These are phyloP conservation scores for Podarcis siculus DNA, from an alignment of 2,797 vertebrate species.

Conservation along the genomic window DNA sequence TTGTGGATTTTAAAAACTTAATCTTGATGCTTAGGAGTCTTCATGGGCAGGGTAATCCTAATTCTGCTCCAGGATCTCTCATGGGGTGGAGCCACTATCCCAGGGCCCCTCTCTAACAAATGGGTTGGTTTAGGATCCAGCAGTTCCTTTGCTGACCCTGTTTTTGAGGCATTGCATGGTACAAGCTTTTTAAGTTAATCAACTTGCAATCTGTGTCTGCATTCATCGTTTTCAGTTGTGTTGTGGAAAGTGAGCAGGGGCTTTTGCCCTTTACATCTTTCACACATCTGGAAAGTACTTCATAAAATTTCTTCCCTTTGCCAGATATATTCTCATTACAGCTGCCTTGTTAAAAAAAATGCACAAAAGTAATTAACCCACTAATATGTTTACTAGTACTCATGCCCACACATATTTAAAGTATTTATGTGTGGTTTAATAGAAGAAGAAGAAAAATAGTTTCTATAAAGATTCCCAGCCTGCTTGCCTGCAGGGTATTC, in stretches of 20 bases:
- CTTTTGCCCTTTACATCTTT: background rate
- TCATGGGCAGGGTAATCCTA: background rate
- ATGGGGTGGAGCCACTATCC: too few relatives aligned
- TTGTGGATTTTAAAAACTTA: background rate
- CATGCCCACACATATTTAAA: background rate
- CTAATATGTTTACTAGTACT: background rate
- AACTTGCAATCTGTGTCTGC: background rate
- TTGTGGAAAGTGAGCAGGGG: background rate
- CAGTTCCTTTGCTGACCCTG: too few relatives aligned
- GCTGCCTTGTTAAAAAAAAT: background rate
- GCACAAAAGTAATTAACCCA: background rate
- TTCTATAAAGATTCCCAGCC: background rate
- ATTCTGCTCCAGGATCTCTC: too few relatives aligned
- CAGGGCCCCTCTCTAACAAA: too few relatives aligned
- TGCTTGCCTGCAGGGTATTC: background rate
- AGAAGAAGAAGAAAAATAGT: background rate
- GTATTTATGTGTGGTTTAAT: conserved; percentile 11
- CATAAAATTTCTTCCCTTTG: background rate
- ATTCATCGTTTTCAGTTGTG: background rate
- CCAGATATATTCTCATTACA: background rate
- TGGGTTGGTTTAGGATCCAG: too few relatives aligned
- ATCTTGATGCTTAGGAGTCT: background rate
- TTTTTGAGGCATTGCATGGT: background rate
- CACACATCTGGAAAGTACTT: background rate
- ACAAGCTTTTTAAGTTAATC: background rate